Conservation (phyloP, 64 coral and sea anemone genomes). For the Actinia equina region DNA sequence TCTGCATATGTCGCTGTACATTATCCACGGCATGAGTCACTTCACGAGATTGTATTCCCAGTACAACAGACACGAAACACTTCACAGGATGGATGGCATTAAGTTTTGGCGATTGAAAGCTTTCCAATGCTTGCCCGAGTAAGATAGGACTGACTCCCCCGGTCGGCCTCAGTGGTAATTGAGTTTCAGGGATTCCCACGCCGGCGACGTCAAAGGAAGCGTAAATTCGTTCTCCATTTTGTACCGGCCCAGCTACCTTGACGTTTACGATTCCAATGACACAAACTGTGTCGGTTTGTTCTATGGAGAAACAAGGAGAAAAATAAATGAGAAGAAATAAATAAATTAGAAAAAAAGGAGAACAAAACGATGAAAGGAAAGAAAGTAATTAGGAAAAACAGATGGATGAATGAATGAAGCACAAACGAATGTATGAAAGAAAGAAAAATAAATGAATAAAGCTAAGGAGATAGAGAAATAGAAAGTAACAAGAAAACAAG, state of each 20-base stretch:
- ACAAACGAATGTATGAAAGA: too few relatives aligned
- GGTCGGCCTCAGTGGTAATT: slow-evolving; percentile 49
- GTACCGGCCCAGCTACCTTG: slow-evolving; percentile 76
- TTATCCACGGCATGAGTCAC: slow-evolving; percentile 55
- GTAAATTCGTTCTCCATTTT: slow-evolving; percentile 88
- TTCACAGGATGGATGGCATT: slow-evolving; percentile 46
- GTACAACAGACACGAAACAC: slow-evolving; percentile 91
- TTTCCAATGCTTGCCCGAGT: slow-evolving; percentile 80
- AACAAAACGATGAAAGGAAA: neutral
- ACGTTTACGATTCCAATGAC: slow-evolving; percentile 91
- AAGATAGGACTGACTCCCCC: slow-evolving; percentile 29
- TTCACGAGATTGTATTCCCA: slow-evolving; percentile 78
- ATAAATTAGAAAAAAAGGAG: neutral
- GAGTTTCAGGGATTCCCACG: slow-evolving; percentile 72
- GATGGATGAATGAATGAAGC: too few relatives aligned
- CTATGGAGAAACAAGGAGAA: slow-evolving; percentile 14
- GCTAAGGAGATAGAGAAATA: too few relatives aligned
- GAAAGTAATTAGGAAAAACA: too few relatives aligned
- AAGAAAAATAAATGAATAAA: too few relatives aligned
- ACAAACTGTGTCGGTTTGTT: slow-evolving; percentile 77
- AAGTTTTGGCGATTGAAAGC: slow-evolving; percentile 8
- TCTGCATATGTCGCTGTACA: slow-evolving; percentile 27
- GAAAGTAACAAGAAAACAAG: too few relatives aligned
- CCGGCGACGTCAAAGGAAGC: slow-evolving; percentile 68
- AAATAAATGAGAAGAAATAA: neutral